Percentiles rank a stretch among this genome's conserved stretches.
phyloP scores from a whole-genome alignment of 2,888 invertebrate genomes.

The Helobdella robusta region DNA sequence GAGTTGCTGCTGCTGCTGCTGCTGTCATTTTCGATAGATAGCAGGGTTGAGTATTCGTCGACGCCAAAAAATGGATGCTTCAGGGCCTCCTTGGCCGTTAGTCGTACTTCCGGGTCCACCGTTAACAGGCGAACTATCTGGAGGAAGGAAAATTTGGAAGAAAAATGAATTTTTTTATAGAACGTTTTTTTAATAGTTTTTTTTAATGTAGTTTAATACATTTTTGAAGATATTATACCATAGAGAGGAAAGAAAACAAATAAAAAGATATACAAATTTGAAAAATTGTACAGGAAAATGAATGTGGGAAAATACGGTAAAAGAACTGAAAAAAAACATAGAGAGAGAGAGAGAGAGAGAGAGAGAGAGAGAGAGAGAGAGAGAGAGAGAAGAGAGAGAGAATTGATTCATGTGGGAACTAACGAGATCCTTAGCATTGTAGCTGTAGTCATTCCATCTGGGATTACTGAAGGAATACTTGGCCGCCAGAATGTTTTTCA shows the following conservation, averaged over 20 bases:
- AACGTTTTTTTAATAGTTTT: not conserved
- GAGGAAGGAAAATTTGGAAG: not conserved
- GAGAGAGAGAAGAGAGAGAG: constrained; percentile 4
- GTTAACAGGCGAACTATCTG: constrained; percentile 75
- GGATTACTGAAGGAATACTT: constrained; percentile 7
- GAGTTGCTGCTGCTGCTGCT: too few species aligned
- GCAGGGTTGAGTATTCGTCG: too few species aligned
- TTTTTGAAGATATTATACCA: too few species aligned
- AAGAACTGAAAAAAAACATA: not conserved
- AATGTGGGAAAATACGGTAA: too few species aligned
- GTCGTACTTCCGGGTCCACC: constrained; percentile 75
- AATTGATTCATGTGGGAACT: not conserved
- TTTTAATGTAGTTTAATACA: not conserved
- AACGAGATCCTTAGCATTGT: constrained; percentile 10
- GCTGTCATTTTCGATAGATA: too few species aligned
- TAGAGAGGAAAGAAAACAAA: too few species aligned
- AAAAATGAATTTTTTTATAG: not conserved
- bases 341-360: constrained; percentile 4
- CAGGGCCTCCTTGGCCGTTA: constrained; percentile 73
- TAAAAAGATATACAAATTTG: too few species aligned
- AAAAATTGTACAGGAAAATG: too few species aligned
- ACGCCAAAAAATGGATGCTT: constrained; percentile 74
- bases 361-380: constrained; percentile 4
- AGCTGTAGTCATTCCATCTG: constrained; percentile 13
- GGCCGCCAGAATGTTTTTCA: constrained; percentile 16